Base-by-base conservation (phyloP, 2,113 vertebrate genomes). In the Tachuris rubrigastra region DNA sequence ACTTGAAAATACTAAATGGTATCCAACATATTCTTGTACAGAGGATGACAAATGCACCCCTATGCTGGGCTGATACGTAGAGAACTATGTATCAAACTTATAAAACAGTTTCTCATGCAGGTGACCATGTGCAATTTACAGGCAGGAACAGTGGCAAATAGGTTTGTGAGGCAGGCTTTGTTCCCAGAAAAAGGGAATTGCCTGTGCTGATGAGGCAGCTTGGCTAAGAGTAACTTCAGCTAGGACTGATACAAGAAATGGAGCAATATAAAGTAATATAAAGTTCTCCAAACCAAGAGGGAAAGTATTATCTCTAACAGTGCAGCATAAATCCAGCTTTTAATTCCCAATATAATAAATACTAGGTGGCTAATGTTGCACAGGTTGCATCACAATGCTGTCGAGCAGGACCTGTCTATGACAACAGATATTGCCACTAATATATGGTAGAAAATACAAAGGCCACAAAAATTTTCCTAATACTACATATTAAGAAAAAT, bases 61-160 rank as follows among this genome's bases (percentile, higher is more conserved):
- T 58, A 3, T 42, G 24, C 28, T 87, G 27, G 35, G 41, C 30
- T 63, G 59, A 37, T 66, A 42, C 0, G 0, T 20, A 62, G 25
- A 72, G 31, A 85, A 14, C 35, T 50, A 11, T 2, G 3, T 21
- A 63, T 59, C 42, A 52, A 2, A 59, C 17, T 71, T 49, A 3
- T 5, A 55, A 91, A 75, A 9, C 21, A 75, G 10, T 42, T 87
- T 75, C 35, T 76, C 53, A 27, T 56, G 30, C 49, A 56, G 27
- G 6, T 74, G 75, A 77, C 12, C 7, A 8, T 3, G 2, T 47
- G 15, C 6, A 41, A 11, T 59, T 65, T 56, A 73, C 25, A 50
- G 58, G 5, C 19, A 80, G 28, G 22, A 41, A 55, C 37, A 59
- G 42, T 2, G 69, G 23, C 24, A 60, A 31, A 49, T 16, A 39